Conservation (phyloP, 2,113 vertebrate genomes). For the Polypterus bichir region DNA sequence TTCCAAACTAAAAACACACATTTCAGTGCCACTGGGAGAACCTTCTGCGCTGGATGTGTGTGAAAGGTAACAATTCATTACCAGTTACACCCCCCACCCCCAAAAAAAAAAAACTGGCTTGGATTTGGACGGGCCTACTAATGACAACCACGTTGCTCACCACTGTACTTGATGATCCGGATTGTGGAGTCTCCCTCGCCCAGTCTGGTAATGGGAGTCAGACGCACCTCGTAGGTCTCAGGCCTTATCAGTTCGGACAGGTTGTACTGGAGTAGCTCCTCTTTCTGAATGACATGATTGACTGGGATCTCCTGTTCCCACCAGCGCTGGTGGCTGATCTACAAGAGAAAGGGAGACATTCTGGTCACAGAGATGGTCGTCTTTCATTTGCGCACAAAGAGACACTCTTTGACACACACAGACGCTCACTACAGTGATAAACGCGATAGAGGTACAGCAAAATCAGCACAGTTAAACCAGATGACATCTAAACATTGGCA, state of each 20-base stretch:
- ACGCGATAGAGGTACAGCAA: too few relatives aligned
- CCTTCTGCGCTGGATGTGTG: too few relatives aligned
- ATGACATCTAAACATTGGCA: too few relatives aligned
- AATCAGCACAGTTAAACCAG: too few relatives aligned
- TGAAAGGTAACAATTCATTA: too few relatives aligned
- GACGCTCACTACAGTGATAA: too few relatives aligned
- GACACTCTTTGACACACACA: too few relatives aligned
- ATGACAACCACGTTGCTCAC: constrained; percentile 46
- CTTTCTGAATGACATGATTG: constrained; percentile 75
- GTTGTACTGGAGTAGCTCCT: constrained; percentile 90
- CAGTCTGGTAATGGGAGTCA: constrained; percentile 88
- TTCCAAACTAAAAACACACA: too few relatives aligned
- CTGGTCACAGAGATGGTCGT: too few relatives aligned
- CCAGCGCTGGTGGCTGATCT: constrained; percentile 92
- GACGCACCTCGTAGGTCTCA: constrained; percentile 83
- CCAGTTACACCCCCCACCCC: too few relatives aligned
- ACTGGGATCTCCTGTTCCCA: constrained; percentile 95
- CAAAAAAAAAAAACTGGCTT: not conserved
- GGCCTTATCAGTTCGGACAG: constrained; percentile 88
- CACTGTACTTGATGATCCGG: constrained; percentile 88
- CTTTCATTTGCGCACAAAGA: too few relatives aligned
- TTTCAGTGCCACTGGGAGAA: too few relatives aligned
- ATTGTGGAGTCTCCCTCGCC: constrained; percentile 90
- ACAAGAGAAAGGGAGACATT: constrained; percentile 6
- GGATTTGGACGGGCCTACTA: not conserved